These are phyloP conservation scores for Mustelus asterias DNA, from an alignment of 2,113 vertebrate genomes.

Conservation along the genomic window DNA sequence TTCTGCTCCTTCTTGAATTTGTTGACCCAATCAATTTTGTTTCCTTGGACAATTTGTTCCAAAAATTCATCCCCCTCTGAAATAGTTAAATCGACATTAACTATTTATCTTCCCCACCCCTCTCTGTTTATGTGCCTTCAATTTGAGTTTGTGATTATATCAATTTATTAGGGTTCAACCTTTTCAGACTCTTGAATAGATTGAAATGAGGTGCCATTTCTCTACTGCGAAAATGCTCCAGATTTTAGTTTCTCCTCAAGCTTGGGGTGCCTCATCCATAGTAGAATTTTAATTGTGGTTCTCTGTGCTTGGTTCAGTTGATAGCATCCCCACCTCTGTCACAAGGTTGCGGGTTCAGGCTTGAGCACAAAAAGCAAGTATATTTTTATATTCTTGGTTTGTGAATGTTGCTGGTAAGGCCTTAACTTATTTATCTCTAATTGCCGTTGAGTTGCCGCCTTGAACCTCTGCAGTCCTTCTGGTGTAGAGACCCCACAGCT, in stretches of 20 bases:
- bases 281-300: neutral
- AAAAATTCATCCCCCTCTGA: neutral
- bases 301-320: neutral
- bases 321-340: too few species aligned
- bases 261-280: neutral
- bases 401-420: too few species aligned
- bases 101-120: neutral
- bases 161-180: neutral
- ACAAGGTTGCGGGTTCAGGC: too few species aligned
- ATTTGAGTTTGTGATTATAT: neutral
- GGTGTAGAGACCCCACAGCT: too few species aligned
- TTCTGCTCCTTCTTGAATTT: neutral
- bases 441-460: too few species aligned
- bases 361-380: too few species aligned
- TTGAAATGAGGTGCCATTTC: neutral
- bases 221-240: neutral
- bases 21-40: neutral
- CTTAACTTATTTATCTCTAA: too few species aligned
- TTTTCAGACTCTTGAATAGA: neutral
- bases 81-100: conserved; percentile 8
- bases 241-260: neutral
- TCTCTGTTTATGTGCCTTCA: neutral
- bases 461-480: too few species aligned
- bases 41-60: neutral
- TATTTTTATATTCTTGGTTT: too few species aligned